phyloP scores from a whole-genome alignment of 2,113 vertebrate species.

The Zosterops japonicus region DNA sequence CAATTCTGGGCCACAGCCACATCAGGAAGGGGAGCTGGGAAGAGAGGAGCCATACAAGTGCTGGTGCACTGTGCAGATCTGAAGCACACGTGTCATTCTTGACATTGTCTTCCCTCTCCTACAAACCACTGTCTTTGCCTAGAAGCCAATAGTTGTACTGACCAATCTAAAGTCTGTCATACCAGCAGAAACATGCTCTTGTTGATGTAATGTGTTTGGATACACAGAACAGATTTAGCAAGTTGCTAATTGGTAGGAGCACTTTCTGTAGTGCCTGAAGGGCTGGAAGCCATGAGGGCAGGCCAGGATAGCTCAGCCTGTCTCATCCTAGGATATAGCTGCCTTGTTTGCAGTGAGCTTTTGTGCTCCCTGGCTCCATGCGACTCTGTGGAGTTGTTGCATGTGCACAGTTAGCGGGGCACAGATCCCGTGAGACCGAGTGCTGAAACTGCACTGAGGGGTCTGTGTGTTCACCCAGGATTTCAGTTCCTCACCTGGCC shows the following conservation, averaged over 20 bases:
- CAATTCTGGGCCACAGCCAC: background rate
- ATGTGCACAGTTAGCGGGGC: background rate
- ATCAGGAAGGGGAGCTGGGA: background rate
- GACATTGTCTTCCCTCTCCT: background rate
- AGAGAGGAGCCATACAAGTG: background rate
- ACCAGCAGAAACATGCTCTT: background rate
- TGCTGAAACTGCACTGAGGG: background rate
- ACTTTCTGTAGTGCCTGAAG: background rate
- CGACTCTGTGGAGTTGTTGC: background rate
- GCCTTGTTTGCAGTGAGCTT: background rate
- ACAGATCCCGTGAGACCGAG: fast-evolving
- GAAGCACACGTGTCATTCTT: background rate
- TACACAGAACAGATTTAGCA: background rate
- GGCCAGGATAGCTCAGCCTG: background rate
- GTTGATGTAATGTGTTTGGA: background rate
- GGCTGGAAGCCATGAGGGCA: background rate
- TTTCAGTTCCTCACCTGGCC: background rate
- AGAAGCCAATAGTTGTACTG: background rate
- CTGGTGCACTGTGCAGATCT: background rate
- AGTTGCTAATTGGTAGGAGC: background rate
- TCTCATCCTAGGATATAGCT: background rate
- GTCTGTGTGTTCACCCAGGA: background rate
- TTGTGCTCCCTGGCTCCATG: background rate
- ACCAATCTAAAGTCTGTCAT: background rate
- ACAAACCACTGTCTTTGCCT: background rate